Evolutionary conservation across 1,140 invertebrate species (phyloP).

Genomic region (Chlorops oryzae): DNA sequence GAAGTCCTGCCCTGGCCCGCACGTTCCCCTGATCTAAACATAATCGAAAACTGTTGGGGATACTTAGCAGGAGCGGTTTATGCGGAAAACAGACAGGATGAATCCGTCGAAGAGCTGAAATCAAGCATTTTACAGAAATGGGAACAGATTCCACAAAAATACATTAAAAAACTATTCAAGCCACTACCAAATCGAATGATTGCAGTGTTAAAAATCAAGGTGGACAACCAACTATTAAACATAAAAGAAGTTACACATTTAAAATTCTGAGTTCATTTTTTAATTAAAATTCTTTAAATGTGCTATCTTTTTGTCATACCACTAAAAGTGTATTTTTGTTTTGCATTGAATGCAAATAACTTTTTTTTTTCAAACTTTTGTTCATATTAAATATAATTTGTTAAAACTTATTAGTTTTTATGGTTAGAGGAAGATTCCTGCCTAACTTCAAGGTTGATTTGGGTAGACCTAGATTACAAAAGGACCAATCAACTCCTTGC

Average conservation of each 20-base stretch:
- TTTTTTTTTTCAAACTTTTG: background rate
- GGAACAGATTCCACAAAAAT: background rate
- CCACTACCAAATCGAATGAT: background rate
- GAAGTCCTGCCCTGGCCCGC: background rate
- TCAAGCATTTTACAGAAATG: background rate
- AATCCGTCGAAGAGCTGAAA: background rate
- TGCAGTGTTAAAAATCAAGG: background rate
- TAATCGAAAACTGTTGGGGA: constrained; percentile 5
- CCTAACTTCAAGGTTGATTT: no score
- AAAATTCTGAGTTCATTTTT: background rate
- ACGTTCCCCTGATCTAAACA: background rate
- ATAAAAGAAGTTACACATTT: background rate
- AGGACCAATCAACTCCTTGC: no score
- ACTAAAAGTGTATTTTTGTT: background rate
- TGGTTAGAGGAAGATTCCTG: no score
- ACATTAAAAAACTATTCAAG: constrained; percentile 2
- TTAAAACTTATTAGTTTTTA: no score
- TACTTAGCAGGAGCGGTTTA: background rate
- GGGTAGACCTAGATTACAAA: no score
- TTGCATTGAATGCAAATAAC: background rate
- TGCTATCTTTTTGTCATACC: background rate
- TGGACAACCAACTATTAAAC: background rate
- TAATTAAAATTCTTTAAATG: background rate
- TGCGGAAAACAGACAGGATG: background rate
- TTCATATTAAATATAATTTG: no score